Percentiles rank a stretch among this genome's conserved stretches.
These are phyloP conservation scores for Tolypeutes matacus DNA, from an alignment of 2,797 vertebrate species.

Conservation along the genomic window DNA sequence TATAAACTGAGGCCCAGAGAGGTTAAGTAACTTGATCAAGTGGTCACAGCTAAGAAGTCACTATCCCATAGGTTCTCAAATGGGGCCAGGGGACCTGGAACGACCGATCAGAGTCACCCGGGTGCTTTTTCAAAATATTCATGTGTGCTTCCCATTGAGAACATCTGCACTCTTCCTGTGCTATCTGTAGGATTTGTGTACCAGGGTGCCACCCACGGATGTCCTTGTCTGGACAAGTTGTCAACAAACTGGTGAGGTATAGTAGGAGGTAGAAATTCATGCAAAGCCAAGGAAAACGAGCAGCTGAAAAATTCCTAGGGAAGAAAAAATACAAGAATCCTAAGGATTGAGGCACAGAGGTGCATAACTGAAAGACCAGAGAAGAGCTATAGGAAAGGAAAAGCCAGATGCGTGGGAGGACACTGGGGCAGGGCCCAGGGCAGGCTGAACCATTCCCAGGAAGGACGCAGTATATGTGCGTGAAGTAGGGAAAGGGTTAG, in stretches of 20 bases:
- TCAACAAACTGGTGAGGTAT: neutral
- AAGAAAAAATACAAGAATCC: conserved; percentile 28
- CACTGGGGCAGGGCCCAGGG: neutral
- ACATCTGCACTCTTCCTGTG: neutral
- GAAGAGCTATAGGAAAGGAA: neutral
- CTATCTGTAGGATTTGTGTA: neutral
- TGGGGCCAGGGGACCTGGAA: neutral
- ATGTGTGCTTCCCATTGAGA: neutral
- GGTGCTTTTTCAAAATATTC: neutral
- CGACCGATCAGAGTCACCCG: neutral
- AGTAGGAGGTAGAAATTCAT: neutral
- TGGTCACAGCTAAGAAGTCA: neutral
- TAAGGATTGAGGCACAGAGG: neutral
- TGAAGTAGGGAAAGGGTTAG: neutral
- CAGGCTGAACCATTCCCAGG: neutral
- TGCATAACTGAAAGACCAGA: neutral
- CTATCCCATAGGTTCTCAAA: neutral
- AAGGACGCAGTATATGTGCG: neutral
- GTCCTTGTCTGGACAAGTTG: neutral
- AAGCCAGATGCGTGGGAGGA: neutral
- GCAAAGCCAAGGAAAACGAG: conserved; percentile 8
- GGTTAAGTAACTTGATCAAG: neutral
- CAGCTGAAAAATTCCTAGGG: conserved; percentile 8
- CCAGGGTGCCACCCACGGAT: neutral
- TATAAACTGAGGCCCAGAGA: too few species aligned